Conservation (phyloP, 2,797 vertebrate genomes). For the Chloroceryle amazona region DNA sequence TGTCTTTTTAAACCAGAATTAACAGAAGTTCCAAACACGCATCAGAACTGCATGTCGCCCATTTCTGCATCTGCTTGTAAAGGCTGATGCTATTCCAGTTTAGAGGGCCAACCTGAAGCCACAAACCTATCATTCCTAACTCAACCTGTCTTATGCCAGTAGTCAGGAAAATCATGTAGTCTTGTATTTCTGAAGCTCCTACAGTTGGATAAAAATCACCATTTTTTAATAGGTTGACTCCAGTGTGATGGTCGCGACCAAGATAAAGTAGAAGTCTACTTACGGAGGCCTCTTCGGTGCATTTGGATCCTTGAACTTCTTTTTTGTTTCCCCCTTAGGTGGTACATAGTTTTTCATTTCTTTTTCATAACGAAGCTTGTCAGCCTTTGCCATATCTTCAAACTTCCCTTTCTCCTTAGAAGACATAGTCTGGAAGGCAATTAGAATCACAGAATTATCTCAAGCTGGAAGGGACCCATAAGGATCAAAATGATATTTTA, state of each 20-base stretch:
- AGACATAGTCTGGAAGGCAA: slow-evolving; percentile 89
- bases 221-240: background rate
- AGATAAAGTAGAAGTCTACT: slow-evolving; percentile 61
- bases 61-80: background rate
- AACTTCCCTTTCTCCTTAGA: slow-evolving; percentile 97
- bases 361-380: slow-evolving; percentile 95
- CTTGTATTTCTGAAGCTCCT: background rate
- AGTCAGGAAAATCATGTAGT: accelerated
- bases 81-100: background rate
- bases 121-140: background rate
- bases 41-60: accelerated
- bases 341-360: slow-evolving; percentile 97
- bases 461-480: background rate
- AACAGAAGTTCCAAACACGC: background rate
- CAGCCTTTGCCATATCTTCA: slow-evolving; percentile 96
- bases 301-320: slow-evolving; percentile 96
- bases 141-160: background rate
- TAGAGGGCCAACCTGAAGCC: background rate
- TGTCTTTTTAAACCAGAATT: background rate
- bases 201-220: background rate
- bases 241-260: accelerated
- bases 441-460: background rate
- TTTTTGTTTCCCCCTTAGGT: slow-evolving; percentile 95
- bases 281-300: slow-evolving; percentile 98
- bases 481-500: background rate